Base-by-base conservation (phyloP, 92 coral and sea anemone genomes). In the Montipora capitata region DNA sequence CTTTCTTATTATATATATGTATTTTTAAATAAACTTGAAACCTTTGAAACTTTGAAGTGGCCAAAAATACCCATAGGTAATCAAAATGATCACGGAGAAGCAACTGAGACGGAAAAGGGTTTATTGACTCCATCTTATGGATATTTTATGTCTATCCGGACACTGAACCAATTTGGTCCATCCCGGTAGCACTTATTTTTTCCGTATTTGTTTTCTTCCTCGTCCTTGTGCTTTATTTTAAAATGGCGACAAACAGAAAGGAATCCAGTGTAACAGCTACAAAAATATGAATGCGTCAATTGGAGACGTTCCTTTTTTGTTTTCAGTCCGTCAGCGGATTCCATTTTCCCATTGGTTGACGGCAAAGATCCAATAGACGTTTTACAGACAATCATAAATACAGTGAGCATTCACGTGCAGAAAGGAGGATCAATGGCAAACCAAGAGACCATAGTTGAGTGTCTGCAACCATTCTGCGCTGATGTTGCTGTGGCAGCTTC, bases 391-490 rank as follows among this genome's bases (percentile, higher is more conserved):
- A 85, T 94, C 13, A 80, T 97, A 54, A 69, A 76, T 12, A 44
- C 93, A 7, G 94, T 92, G 7, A 89, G 94, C 68, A 45, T 78
- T 13, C 98, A 95, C 74, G 76, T 88, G 72, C 76, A 85, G 66
- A 79, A 76, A 16, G 98, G 89, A 74, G 97, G 96, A 35, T 11
- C 87, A 56, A 87, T 92, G 81, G 82, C 93, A 35, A 94, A 92
- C 57, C 98, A 97, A 68, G 99, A 97, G 82, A 97, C 95, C 13
- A 89, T 95, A 8, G 77, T 97, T 12, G 86, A 90, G 41, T 93
- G 94, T 56, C 73, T 97, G 49, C 83, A 96, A 77, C 93, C 99
- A 4, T 97, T 97, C 88, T 95, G 96, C 74, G 99, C 96, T 5
- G 97, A 95, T 85, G 94, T 91, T 17, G 54, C 72, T n/a, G 99